Evolutionary conservation across 1,140 invertebrate species (phyloP).

Genomic region (Pectinophora gossypiella): DNA sequence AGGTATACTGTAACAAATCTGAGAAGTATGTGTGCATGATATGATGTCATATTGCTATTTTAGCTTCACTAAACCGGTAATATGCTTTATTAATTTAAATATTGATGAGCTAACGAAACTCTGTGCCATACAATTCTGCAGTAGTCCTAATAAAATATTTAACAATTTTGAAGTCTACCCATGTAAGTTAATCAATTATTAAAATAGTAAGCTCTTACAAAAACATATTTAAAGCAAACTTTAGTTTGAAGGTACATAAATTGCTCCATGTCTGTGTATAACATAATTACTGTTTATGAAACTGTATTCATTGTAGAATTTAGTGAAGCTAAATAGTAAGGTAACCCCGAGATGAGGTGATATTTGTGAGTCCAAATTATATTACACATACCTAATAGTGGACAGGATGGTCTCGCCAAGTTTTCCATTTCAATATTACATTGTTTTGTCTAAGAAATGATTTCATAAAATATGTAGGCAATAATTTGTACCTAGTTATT

Average conservation of each 20-base stretch:
- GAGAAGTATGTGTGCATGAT: background rate
- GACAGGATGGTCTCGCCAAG: background rate
- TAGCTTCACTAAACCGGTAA: conserved; percentile 24
- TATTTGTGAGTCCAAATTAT: background rate
- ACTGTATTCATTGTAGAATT: background rate
- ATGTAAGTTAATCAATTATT: too few species aligned
- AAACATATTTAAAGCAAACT: too few species aligned
- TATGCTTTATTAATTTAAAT: too few species aligned
- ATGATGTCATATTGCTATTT: conserved; percentile 13
- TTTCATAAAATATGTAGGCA: background rate
- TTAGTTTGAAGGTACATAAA: too few species aligned
- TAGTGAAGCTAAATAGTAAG: conserved; percentile 11
- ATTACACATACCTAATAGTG: background rate
- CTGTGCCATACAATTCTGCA: too few species aligned
- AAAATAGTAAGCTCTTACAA: too few species aligned
- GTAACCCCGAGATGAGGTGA: background rate
- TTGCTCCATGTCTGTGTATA: too few species aligned
- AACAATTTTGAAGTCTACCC: too few species aligned
- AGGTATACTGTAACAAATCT: conserved; percentile 12
- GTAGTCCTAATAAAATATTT: too few species aligned
- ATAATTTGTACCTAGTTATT: background rate
- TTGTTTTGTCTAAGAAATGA: background rate
- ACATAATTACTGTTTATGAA: background rate
- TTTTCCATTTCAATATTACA: background rate
- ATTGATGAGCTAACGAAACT: too few species aligned